Conservation (phyloP, 2,888 invertebrate species). For the Trilocha varians region DNA sequence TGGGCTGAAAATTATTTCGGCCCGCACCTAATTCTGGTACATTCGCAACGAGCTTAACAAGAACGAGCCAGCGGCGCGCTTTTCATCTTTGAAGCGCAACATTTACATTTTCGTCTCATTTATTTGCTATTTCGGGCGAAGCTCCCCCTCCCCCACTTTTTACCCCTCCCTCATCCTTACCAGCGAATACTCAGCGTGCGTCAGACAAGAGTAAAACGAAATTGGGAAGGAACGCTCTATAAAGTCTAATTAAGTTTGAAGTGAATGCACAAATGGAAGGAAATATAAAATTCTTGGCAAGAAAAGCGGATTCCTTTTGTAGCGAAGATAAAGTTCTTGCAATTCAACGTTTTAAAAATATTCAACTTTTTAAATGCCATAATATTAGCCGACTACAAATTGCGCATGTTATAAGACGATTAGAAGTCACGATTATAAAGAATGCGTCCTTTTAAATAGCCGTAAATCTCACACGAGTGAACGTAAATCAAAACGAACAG, state of each 20-base stretch:
- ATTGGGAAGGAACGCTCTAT: slow-evolving; percentile 72
- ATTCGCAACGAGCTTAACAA: slow-evolving; percentile 71
- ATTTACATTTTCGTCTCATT: slow-evolving; percentile 75
- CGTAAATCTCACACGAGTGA: slow-evolving; percentile 45
- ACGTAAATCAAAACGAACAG: slow-evolving; percentile 51
- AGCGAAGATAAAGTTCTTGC: slow-evolving; percentile 16
- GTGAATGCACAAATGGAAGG: slow-evolving; percentile 67
- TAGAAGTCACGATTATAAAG: slow-evolving; percentile 11
- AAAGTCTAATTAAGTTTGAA: slow-evolving; percentile 73
- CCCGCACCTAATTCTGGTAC: slow-evolving; percentile 68
- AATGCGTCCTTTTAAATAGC: slow-evolving; percentile 45
- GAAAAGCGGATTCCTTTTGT: slow-evolving; percentile 44
- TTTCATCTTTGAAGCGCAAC: slow-evolving; percentile 73
- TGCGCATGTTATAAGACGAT: too few relatives aligned
- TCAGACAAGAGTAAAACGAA: slow-evolving; percentile 65
- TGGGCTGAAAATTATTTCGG: slow-evolving; percentile 67
- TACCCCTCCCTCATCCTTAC: slow-evolving; percentile 40
- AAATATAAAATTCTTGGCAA: slow-evolving; percentile 56
- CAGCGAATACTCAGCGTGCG: slow-evolving; percentile 67
- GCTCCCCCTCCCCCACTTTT: slow-evolving; percentile 26
- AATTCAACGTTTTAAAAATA: too few relatives aligned
- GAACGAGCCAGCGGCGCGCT: slow-evolving; percentile 63
- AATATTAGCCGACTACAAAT: not conserved
- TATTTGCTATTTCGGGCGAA: slow-evolving; percentile 72
- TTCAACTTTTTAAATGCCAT: not conserved